Base-by-base conservation (phyloP, 2,888 invertebrate genomes). In the Plagodis pulveraria region DNA sequence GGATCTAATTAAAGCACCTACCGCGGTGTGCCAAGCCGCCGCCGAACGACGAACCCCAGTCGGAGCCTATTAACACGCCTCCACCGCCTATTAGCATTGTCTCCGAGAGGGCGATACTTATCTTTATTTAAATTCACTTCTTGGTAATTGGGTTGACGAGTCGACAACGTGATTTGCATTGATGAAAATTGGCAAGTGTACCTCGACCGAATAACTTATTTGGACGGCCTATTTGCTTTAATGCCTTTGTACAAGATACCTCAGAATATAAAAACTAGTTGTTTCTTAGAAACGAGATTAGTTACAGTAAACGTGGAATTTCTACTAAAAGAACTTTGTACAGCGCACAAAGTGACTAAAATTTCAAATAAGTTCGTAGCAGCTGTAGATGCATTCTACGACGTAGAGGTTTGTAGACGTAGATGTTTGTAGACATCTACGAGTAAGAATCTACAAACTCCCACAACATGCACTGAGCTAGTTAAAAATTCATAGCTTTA, bases 101-200 rank as follows among this genome's bases (percentile, higher is more conserved):
- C 91, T 92, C 87, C 88, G 89, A 84, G 87, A 89, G 91, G 88
- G 91, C 90, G 91, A 92, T 91, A 92, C 92, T 92, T 91, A 92
- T 91, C 92, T 91, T 92, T 92, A 92, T 92, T 92, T 92, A 92
- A 92, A 92, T 91, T 92, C 91, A 92, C 92, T 91, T 91, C 91
- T 91, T 91, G 87, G 91, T 91, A 92, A 92, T 92, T 92, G 91
- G 91, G 91, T 91, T 92, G 92, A 92, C 91, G 91, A 91, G 91
- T 91, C 89, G 91, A 90, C 91, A 91, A 92, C 92, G 92, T 92
- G 91, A 92, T 92, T 92, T 92, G 92, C 92, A 92, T 92, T 92
- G 90, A 91, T 91, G 91, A 87, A 88, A 89, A 90, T 91, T 89
- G 89, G 86, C 86, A 86, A 81, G 87, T 80, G 74, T 80, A 86